Percentiles rank a stretch among this genome's conserved stretches.
Evolutionary conservation across 2,888 invertebrate genomes (phyloP).

Genomic region (Eulithis testata): DNA sequence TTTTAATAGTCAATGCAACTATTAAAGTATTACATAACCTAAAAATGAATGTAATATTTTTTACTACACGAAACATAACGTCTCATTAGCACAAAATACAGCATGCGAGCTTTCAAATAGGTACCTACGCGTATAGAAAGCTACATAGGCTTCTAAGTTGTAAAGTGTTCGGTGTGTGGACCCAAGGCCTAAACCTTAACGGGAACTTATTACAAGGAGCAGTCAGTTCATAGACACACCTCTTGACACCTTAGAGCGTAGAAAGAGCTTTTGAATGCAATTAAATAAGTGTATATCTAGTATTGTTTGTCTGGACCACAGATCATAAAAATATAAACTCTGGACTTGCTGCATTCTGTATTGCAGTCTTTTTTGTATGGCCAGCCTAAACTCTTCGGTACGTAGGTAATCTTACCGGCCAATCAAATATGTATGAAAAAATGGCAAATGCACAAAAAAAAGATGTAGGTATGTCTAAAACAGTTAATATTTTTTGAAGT

Average conservation of each 20-base stretch:
- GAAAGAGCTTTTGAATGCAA: too few species aligned
- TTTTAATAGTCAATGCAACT: neutral
- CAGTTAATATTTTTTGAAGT: conserved; percentile 2
- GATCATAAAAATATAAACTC: too few species aligned
- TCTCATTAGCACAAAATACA: neutral
- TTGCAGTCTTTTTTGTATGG: too few species aligned
- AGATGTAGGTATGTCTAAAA: neutral
- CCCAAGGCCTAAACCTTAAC: neutral
- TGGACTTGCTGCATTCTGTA: too few species aligned
- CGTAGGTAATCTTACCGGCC: too few species aligned
- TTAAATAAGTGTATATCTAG: too few species aligned
- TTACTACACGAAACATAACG: neutral
- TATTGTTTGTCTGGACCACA: too few species aligned
- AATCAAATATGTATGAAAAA: too few species aligned
- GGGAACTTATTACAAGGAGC: neutral
- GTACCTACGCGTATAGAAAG: neutral
- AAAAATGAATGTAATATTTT: neutral
- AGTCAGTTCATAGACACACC: neutral
- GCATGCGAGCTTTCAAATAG: neutral
- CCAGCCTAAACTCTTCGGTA: too few species aligned
- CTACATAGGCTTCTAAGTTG: neutral
- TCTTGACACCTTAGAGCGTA: too few species aligned
- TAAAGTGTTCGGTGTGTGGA: neutral
- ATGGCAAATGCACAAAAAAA: too few species aligned
- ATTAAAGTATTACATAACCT: neutral